Evolutionary conservation across 2,113 vertebrate species (phyloP).

Genomic region (Myanophis thanlyinensis): DNA sequence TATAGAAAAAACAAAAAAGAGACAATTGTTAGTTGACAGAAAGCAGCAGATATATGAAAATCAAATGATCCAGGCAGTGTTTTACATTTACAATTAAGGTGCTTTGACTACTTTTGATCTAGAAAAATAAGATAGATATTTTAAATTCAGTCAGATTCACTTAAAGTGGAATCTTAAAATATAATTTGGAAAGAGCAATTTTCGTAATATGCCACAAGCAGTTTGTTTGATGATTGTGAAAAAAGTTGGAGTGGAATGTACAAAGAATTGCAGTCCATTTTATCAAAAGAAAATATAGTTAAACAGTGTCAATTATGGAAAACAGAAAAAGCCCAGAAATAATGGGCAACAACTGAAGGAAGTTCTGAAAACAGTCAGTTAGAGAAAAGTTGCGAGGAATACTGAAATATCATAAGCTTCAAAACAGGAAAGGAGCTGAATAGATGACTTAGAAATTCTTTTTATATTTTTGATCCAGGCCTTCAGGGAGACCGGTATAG

Average conservation of each 20-base stretch:
- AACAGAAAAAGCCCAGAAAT: not conserved
- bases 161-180: not conserved
- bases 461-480: not conserved
- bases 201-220: not conserved
- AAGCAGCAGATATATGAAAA: not conserved
- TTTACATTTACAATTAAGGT: not conserved
- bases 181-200: not conserved
- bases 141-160: not conserved
- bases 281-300: not conserved
- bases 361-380: not conserved
- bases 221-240: not conserved
- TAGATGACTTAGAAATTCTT: not conserved
- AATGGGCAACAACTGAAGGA: not conserved
- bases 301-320: not conserved
- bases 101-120: not conserved
- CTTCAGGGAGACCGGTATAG: no score
- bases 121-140: not conserved
- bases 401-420: not conserved
- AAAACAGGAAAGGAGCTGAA: slow-evolving; percentile 13
- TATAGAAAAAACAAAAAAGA: not conserved
- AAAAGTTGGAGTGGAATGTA: not conserved
- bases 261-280: not conserved
- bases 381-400: not conserved
- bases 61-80: not conserved
- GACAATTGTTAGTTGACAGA: not conserved